Conservation (phyloP, 2,888 invertebrate genomes). For the Tenthredo amoena region DNA sequence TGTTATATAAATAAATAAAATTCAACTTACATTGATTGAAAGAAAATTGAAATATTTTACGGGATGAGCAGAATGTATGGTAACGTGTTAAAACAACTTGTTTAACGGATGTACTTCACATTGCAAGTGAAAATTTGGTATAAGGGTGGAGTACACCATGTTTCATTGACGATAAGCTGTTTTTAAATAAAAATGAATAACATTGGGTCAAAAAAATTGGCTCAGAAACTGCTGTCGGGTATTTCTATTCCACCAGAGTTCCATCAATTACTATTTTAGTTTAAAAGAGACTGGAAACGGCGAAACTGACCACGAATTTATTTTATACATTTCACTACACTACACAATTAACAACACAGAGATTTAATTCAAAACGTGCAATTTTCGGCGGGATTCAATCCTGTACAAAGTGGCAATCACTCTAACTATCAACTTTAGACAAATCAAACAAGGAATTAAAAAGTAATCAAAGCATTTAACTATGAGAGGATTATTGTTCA, state of each 20-base stretch:
- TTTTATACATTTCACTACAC: conserved; percentile 35
- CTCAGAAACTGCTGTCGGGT: neutral
- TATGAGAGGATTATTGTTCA: neutral
- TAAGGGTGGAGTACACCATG: neutral
- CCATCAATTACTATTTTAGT: neutral
- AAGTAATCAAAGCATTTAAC: neutral
- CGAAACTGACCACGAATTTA: neutral
- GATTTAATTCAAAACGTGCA: conserved; percentile 13
- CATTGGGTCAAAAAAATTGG: neutral
- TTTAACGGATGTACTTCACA: conserved; percentile 7
- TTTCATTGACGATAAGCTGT: conserved; percentile 8
- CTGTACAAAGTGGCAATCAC: conserved; percentile 8
- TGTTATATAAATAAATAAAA: conserved; percentile 31
- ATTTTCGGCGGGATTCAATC: neutral
- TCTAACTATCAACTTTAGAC: neutral
- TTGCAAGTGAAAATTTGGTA: conserved; percentile 39
- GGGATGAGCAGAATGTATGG: conserved; percentile 22
- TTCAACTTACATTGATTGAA: conserved; percentile 44
- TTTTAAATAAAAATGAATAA: neutral
- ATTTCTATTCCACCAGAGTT: neutral
- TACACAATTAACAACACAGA: neutral
- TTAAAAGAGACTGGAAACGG: neutral
- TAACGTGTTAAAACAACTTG: neutral
- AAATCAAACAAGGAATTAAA: neutral
- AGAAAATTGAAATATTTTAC: conserved; percentile 42